Conservation (phyloP, 2,113 vertebrate genomes). For the Sturnus vulgaris region DNA sequence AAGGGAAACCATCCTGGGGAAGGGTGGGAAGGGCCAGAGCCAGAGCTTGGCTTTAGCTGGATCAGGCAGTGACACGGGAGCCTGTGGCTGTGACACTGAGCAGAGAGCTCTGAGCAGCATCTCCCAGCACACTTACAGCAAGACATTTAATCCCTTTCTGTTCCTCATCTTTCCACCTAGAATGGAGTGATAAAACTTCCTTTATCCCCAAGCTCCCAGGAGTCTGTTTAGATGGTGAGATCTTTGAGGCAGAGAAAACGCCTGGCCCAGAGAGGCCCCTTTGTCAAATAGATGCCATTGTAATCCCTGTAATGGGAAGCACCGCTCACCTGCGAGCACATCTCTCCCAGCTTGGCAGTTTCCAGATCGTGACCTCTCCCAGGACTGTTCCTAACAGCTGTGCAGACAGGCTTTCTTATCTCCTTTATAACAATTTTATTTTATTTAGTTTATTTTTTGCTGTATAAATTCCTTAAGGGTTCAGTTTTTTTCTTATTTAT, state of each 20-base stretch:
- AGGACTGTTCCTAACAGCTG: neutral
- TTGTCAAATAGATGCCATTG: neutral
- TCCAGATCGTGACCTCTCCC: neutral
- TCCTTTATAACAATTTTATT: neutral
- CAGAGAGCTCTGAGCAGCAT: neutral
- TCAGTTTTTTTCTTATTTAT: neutral
- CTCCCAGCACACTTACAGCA: neutral
- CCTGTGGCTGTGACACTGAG: neutral
- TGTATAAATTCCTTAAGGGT: neutral
- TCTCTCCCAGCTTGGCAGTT: neutral
- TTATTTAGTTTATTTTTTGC: neutral
- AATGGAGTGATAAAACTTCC: neutral
- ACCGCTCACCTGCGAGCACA: neutral
- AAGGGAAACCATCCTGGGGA: neutral
- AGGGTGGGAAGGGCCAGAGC: neutral
- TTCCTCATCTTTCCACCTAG: neutral
- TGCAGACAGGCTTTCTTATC: neutral
- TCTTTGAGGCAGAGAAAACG: conserved; percentile 15
- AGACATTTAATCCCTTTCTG: neutral
- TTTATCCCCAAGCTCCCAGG: neutral
- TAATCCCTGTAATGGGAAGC: neutral
- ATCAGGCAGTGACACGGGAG: neutral
- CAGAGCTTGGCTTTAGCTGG: neutral
- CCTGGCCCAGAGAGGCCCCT: neutral
- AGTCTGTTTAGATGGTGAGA: neutral